Evolutionary conservation across 2,113 vertebrate genomes (phyloP).

Genomic region (Chloropsis hardwickii): DNA sequence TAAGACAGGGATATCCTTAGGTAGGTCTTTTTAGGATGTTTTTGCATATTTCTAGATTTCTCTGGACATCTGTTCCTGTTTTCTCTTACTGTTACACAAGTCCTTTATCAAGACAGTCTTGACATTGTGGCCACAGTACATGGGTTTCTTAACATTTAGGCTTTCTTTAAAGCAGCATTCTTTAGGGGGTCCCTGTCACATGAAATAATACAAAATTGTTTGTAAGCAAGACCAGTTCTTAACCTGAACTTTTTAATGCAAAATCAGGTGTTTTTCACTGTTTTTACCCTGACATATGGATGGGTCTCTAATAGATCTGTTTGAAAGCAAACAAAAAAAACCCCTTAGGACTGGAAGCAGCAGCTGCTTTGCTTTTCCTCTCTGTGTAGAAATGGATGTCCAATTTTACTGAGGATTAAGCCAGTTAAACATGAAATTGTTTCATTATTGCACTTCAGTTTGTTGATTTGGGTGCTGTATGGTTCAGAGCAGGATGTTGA

Average conservation of each 20-base stretch:
- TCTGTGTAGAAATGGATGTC: not conserved
- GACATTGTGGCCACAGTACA: rapidly evolving
- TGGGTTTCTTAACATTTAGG: not conserved
- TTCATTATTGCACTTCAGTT: not conserved
- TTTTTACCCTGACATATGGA: not conserved
- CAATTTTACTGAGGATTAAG: not conserved
- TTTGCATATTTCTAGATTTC: not conserved
- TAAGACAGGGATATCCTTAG: not conserved
- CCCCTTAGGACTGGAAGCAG: not conserved
- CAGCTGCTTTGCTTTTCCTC: not conserved
- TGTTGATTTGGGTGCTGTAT: not conserved
- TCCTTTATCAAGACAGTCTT: not conserved
- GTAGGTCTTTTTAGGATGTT: not conserved
- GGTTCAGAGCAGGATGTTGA: not conserved
- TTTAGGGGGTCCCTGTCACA: not conserved
- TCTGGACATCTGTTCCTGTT: not conserved
- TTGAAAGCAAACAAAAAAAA: not conserved
- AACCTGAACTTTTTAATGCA: not conserved
- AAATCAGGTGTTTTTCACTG: not conserved
- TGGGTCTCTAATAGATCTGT: not conserved
- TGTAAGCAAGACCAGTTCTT: not conserved
- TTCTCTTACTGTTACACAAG: not conserved
- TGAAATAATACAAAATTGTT: not conserved
- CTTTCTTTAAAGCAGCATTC: not conserved
- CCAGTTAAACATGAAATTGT: not conserved